These are phyloP conservation scores for Acropora tenuis DNA, from an alignment of 64 coral and sea anemone species.

Conservation along the genomic window DNA sequence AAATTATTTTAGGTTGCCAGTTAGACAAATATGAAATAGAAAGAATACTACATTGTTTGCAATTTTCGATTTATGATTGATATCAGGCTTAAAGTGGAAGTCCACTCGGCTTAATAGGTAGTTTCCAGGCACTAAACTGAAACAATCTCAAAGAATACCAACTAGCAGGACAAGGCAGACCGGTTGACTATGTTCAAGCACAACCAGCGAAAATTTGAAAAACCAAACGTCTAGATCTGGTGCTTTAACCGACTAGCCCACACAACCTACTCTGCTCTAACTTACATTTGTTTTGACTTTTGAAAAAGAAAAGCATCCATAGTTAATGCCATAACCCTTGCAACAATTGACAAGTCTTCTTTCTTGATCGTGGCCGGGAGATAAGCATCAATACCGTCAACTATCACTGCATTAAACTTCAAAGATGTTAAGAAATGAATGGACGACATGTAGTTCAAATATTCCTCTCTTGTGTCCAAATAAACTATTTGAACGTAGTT, in stretches of 20 bases:
- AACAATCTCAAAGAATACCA: too few species aligned
- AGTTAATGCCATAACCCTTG: slow-evolving; percentile 75
- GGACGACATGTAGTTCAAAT: slow-evolving; percentile 78
- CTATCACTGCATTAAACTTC: slow-evolving; percentile 53
- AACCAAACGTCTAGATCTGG: too few species aligned
- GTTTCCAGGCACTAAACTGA: too few species aligned
- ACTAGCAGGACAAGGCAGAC: background rate
- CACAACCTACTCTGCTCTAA: background rate
- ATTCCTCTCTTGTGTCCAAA: slow-evolving; percentile 60
- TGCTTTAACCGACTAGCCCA: too few species aligned
- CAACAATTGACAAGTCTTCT: slow-evolving; percentile 70
- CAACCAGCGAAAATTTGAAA: too few species aligned
- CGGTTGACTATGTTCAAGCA: too few species aligned
- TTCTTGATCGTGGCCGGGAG: slow-evolving; percentile 39
- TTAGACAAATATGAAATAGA: too few species aligned
- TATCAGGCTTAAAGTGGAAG: too few species aligned
- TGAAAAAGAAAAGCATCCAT: slow-evolving; percentile 81
- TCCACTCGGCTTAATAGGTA: too few species aligned
- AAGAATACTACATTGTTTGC: too few species aligned
- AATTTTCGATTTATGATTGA: too few species aligned
- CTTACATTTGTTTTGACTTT: slow-evolving; percentile 60
- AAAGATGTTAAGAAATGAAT: slow-evolving; percentile 57
- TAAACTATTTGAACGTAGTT: slow-evolving; percentile 81
- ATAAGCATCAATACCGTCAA: slow-evolving; percentile 65
- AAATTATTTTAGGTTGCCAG: too few species aligned